Evolutionary conservation across 2,113 vertebrate species (phyloP).

Genomic region (Bucco capensis): DNA sequence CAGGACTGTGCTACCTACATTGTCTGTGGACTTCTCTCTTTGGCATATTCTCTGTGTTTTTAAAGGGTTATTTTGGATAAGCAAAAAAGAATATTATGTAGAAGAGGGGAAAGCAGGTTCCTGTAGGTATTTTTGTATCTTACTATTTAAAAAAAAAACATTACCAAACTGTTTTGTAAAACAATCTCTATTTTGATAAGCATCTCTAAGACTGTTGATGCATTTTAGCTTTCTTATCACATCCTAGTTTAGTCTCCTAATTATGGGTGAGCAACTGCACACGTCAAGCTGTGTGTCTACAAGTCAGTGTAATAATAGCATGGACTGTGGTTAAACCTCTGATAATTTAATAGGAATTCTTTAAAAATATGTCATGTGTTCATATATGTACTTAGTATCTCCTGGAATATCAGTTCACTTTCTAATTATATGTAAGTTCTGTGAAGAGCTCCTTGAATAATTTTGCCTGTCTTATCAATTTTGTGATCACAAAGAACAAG

Average conservation of each 20-base stretch:
- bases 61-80: neutral
- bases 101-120: neutral
- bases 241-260: neutral
- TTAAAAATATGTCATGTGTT: neutral
- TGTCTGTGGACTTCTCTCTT: neutral
- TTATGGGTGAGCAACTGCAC: neutral
- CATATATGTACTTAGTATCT: neutral
- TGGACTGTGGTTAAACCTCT: neutral
- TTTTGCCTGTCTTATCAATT: constrained; percentile 7
- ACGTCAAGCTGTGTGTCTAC: neutral
- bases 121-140: neutral
- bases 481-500: constrained; percentile 3
- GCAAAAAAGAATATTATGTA: neutral
- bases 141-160: neutral
- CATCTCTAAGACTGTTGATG: neutral
- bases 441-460: constrained; percentile 10
- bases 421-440: constrained; percentile 9
- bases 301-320: neutral
- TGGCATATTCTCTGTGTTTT: neutral
- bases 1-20: neutral
- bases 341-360: neutral
- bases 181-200: neutral
- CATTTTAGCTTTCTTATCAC: neutral
- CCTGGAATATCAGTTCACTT: constrained; percentile 6
- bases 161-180: neutral